A percentile compares a stretch with the other conserved stretches of the same genome.
These are phyloP conservation scores for Chamaetylas fuelleborni DNA, from an alignment of 2,113 vertebrate species.

Conservation along the genomic window DNA sequence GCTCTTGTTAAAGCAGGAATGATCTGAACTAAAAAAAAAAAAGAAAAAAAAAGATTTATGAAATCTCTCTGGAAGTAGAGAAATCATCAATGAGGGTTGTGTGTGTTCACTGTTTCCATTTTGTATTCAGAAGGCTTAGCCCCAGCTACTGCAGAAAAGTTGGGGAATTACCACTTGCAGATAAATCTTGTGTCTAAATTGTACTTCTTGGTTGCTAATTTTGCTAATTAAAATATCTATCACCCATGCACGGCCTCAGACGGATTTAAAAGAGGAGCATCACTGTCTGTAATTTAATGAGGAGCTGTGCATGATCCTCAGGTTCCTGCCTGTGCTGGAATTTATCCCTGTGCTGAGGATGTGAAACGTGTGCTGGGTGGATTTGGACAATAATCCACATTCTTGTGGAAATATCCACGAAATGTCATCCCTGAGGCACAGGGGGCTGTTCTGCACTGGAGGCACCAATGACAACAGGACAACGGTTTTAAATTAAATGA, in stretches of 20 bases:
- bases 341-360: background rate
- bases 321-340: background rate
- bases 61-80: background rate
- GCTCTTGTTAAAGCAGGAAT: background rate
- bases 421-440: rapidly evolving
- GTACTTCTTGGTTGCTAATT: conserved; percentile 43
- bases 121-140: background rate
- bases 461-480: rapidly evolving
- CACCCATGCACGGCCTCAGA: background rate
- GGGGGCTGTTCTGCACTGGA: rapidly evolving
- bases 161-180: background rate
- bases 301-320: background rate
- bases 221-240: conserved; percentile 47
- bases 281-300: background rate
- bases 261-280: background rate
- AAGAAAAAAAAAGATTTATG: background rate
- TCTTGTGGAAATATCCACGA: rapidly evolving
- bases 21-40: background rate
- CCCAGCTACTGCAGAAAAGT: background rate
- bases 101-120: background rate
- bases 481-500: background rate
- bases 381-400: rapidly evolving
- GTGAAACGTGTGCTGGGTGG: background rate
- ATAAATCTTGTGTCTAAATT: conserved; percentile 4
- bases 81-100: background rate